These are phyloP conservation scores for Ciconia maguari DNA, from an alignment of 2,113 vertebrate species.

Conservation along the genomic window DNA sequence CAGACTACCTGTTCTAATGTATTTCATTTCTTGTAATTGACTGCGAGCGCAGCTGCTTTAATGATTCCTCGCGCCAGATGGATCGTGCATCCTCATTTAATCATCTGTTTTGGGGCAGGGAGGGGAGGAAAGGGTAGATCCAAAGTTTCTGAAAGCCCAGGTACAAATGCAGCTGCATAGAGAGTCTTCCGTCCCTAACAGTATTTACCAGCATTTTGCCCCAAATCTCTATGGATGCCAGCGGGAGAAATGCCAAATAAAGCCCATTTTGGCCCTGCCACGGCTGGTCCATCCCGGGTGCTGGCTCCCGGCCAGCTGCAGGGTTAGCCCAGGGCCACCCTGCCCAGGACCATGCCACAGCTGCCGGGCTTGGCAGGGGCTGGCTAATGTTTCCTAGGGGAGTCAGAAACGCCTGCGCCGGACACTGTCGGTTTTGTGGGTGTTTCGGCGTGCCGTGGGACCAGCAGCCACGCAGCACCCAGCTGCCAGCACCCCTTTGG, in stretches of 20 bases:
- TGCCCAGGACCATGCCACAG: accelerated
- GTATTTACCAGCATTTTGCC: not conserved
- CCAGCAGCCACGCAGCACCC: not conserved
- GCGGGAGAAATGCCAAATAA: not conserved
- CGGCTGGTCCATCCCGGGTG: not conserved
- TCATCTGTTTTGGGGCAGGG: slow-evolving; percentile 4
- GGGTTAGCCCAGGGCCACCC: not conserved
- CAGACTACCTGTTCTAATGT: slow-evolving; percentile 57
- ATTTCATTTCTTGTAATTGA: slow-evolving; percentile 56
- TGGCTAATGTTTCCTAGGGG: not conserved
- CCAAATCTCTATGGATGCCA: not conserved
- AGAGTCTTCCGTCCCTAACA: not conserved
- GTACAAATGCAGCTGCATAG: accelerated
- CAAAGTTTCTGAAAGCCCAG: not conserved
- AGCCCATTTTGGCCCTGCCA: not conserved
- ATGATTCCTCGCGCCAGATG: slow-evolving; percentile 24
- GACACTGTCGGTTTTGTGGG: accelerated
- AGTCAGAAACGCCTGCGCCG: not conserved
- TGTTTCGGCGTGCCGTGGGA: accelerated
- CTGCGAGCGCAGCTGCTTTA: slow-evolving; percentile 35
- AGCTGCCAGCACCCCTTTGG: not conserved
- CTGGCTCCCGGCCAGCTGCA: not conserved
- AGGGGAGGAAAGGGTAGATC: not conserved
- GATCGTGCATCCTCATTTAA: slow-evolving; percentile 31
- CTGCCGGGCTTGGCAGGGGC: not conserved